These are phyloP conservation scores for Chinchilla lanigera DNA, from an alignment of 2,113 vertebrate genomes.

Conservation along the genomic window DNA sequence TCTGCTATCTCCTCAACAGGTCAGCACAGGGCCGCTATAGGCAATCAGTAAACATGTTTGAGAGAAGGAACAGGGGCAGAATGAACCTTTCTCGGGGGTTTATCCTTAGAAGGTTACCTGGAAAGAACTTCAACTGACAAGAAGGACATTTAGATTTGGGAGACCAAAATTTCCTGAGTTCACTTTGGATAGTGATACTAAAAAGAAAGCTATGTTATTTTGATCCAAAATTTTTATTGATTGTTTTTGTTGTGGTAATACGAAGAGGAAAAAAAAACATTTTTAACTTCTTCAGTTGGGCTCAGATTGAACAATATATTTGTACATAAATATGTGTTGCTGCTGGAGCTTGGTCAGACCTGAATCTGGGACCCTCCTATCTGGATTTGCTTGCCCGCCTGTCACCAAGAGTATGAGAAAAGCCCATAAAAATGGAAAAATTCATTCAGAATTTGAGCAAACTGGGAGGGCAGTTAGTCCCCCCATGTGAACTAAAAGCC, in stretches of 20 bases:
- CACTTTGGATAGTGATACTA: not conserved
- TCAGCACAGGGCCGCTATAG: not conserved
- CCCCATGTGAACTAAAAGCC: not conserved
- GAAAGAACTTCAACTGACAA: not conserved
- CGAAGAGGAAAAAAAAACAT: not conserved
- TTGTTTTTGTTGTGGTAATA: not conserved
- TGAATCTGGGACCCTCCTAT: not conserved
- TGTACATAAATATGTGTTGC: not conserved
- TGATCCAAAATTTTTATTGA: not conserved
- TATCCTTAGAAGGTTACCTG: not conserved
- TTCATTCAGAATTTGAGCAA: not conserved
- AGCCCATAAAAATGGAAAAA: not conserved
- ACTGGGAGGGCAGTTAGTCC: not conserved
- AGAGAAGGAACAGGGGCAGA: not conserved
- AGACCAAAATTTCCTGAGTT: slow-evolving; percentile 20
- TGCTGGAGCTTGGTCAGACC: not conserved
- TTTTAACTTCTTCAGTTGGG: not conserved
- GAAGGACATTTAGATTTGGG: not conserved
- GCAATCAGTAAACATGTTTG: not conserved
- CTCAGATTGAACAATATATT: not conserved
- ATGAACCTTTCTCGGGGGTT: not conserved
- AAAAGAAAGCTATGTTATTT: not conserved
- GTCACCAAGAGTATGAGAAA: not conserved
- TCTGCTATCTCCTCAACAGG: not conserved
- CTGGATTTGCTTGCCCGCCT: not conserved